These are phyloP conservation scores for Pseudorhombus dupliciocellatus DNA, from an alignment of 2,113 vertebrate genomes.

Conservation along the genomic window DNA sequence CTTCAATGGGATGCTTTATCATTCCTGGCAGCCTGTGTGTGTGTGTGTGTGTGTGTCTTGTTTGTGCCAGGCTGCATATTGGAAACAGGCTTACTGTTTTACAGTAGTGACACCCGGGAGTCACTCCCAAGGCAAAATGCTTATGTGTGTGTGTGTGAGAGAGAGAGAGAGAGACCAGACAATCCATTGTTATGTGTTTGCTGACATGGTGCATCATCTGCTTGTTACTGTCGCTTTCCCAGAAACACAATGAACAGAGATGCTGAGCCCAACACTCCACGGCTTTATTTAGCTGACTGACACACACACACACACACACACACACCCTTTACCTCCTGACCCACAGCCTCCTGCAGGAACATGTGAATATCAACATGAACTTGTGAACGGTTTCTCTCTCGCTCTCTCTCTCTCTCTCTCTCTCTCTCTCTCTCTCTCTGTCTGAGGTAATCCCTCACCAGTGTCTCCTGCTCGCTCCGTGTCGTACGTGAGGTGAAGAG, in stretches of 20 bases:
- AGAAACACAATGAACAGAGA: slow-evolving; percentile 73
- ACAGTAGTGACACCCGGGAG: slow-evolving; percentile 43
- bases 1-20: not conserved
- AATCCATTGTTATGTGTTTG: slow-evolving; percentile 80
- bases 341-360: not conserved
- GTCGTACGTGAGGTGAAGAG: too few species aligned
- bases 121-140: slow-evolving; percentile 41
- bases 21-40: slow-evolving; percentile 9
- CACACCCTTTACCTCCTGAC: not conserved
- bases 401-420: slow-evolving; percentile 1
- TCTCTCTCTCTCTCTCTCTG: not conserved
- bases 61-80: slow-evolving; percentile 24
- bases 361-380: not conserved
- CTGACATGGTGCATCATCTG: slow-evolving; percentile 78
- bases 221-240: slow-evolving; percentile 64
- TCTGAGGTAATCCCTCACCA: slow-evolving; percentile 31
- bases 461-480: slow-evolving; percentile 1
- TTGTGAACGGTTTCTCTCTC: not conserved
- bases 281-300: slow-evolving; percentile 71
- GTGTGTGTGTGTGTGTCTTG: slow-evolving; percentile 11
- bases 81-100: slow-evolving; percentile 48
- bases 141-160: not conserved
- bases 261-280: slow-evolving; percentile 77
- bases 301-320: slow-evolving; percentile 36
- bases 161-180: slow-evolving; percentile 37